Conservation (phyloP, 2,797 vertebrate species). For the Apogon hyalosoma region DNA sequence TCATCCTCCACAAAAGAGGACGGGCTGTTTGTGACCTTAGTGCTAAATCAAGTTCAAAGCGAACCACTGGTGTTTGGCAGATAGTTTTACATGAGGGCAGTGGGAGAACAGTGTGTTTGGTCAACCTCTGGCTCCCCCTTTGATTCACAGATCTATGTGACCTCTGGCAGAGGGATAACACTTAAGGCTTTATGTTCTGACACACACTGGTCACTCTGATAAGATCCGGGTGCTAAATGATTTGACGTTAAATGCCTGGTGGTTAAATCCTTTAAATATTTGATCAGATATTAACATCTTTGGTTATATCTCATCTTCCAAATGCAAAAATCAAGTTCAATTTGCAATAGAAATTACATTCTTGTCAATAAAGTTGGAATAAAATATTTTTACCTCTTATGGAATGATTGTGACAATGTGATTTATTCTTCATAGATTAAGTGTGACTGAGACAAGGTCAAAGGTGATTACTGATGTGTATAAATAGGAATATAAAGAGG, state of each 20-base stretch:
- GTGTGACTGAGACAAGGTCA: too few species aligned
- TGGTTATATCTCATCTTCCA: too few species aligned
- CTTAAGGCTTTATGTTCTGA: slow-evolving; percentile 49
- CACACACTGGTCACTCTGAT: slow-evolving; percentile 42
- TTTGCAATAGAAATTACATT: too few species aligned
- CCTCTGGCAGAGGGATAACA: slow-evolving; percentile 62
- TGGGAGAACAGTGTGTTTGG: slow-evolving; percentile 82
- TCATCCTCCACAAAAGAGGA: slow-evolving; percentile 79
- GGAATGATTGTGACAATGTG: too few species aligned
- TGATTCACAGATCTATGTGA: slow-evolving; percentile 78
- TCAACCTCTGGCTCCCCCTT: slow-evolving; percentile 81
- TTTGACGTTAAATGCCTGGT: slow-evolving; percentile 25
- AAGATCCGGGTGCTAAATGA: slow-evolving; percentile 33
- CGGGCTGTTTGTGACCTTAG: slow-evolving; percentile 82
- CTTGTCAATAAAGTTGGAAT: too few species aligned
- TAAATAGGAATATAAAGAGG: too few species aligned
- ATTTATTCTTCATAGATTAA: too few species aligned
- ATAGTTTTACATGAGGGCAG: slow-evolving; percentile 87
- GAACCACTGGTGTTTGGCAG: slow-evolving; percentile 82
- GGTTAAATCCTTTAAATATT: slow-evolving; percentile 6
- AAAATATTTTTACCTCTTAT: too few species aligned
- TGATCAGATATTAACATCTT: not conserved
- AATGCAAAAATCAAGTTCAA: too few species aligned
- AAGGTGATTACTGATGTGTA: too few species aligned
- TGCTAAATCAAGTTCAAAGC: slow-evolving; percentile 95